Evolutionary conservation across 2,797 vertebrate species (phyloP), one percentile per base, ranked within the genome.

Genomic region (Manis pentadactyla): DNA sequence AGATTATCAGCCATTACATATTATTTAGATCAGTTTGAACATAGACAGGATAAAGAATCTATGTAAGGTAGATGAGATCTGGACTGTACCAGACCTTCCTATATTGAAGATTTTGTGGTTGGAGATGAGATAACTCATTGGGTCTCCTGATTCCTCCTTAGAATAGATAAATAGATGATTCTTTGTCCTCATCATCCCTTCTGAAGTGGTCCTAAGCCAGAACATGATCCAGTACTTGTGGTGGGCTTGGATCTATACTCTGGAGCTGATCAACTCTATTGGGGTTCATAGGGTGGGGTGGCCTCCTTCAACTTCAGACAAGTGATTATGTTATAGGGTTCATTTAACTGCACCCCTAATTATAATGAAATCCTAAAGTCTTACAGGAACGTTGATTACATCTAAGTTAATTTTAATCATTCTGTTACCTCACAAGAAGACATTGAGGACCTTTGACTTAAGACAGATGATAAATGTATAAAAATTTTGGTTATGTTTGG

Each of bases 61-160:
- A 0, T 37, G 25, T 51, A 23, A 0, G 3, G 0, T 8, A 0
- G 9, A 1, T 5, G 71, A 61, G 90, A n/a, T 1, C 4, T 2
- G 27, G 37, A 1, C 21, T 34, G 21, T 27, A 11, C 46, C 18
- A 7, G 34, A 39, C 63, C 42, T 57, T 42, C 3, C 0, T 4
- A 1, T 17, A 5, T 21, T 8, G 12, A 34, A 29, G 25, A 51
- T n/a, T 25, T 39, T 59, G 13, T n/a, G 55, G 39, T 39, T 31
- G 31, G 63, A n/a, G 27, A 18, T 18, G 59, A 37, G 18, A 2
- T 68, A 42, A 57, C 46, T 53, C 75, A 0, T 1, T 2, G 37
- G 15, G 25, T 34, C 2, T 42, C 7, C 57, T 59, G 78, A 37
- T 46, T 66, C 17, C 21, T 31, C 10, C 23, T 90, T 34, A 49